Evolutionary conservation across 2,888 invertebrate species (phyloP), one percentile per base, ranked within the genome.

Genomic region (Exocentrus adspersus): DNA sequence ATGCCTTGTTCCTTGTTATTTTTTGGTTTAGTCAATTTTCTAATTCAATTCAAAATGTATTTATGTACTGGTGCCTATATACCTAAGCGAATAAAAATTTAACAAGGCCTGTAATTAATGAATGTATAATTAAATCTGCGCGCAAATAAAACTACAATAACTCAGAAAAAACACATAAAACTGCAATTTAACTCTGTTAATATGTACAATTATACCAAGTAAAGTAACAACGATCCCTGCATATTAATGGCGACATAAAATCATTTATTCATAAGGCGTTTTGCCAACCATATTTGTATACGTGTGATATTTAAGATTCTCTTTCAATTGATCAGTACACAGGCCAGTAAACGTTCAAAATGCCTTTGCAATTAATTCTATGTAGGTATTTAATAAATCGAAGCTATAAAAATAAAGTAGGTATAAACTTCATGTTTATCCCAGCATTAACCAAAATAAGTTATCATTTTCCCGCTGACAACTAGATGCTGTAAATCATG

Each of bases 391-490:
- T n/a, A n/a, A n/a, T n/a, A n/a, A n/a, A n/a, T n/a, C n/a, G n/a
- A n/a, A n/a, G n/a, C n/a, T n/a, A n/a, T n/a, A n/a, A n/a, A n/a
- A n/a, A n/a, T n/a, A n/a, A n/a, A n/a, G n/a, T 24, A 24, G 24
- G 24, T 24, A 24, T 24, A 24, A 24, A 24, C 3, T 24, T 24
- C 24, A 43, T 42, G 54, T 43, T 54, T 54, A 63, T 62, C 30
- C 53, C 43, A 50, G 72, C 67, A 72, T 75, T 76, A 76, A 74
- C 72, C 67, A 75, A 78, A 80, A 79, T 80, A 79, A 81, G 80
- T 79, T 80, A 81, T 81, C 77, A 80, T 78, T 78, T 72, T 64
- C 69, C 69, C 71, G 73, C 73, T 78, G 80, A 81, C 81, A 80
- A 78, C 72, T 77, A 73, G 74, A 74, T 72, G 71, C 61, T 60